phyloP scores from a whole-genome alignment of 2,113 vertebrate species.

The Planiliza haematocheilus region DNA sequence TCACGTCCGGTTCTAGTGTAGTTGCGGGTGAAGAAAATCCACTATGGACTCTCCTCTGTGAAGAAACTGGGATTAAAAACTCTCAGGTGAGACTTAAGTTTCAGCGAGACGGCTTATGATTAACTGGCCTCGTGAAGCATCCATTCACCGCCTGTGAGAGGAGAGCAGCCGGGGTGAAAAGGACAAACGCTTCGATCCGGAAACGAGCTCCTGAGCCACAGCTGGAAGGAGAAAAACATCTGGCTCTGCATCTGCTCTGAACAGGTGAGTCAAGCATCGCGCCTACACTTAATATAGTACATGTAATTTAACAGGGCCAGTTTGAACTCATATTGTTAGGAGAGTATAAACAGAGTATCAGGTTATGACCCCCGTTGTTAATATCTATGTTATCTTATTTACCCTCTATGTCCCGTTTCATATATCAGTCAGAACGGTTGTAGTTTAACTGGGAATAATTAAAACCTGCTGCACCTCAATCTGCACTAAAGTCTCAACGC shows the following conservation, averaged over 20 bases:
- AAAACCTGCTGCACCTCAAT: too few relatives aligned
- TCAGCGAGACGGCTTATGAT: conserved; percentile 3
- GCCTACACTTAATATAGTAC: background rate
- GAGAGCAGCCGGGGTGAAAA: background rate
- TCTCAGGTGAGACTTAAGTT: conserved; percentile 19
- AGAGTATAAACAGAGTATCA: too few relatives aligned
- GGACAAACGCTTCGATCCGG: background rate
- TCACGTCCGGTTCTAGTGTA: background rate
- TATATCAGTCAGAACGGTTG: too few relatives aligned
- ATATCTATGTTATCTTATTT: too few relatives aligned
- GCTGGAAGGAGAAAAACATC: background rate
- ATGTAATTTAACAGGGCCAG: background rate
- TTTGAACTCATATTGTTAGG: too few relatives aligned
- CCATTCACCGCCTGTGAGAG: background rate
- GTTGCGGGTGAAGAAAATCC: conserved; percentile 1
- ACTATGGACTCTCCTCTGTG: conserved; percentile 3
- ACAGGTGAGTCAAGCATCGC: conserved; percentile 28
- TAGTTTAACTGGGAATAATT: background rate
- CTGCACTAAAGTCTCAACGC: too few relatives aligned
- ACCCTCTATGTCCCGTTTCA: too few relatives aligned
- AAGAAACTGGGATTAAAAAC: conserved; percentile 11
- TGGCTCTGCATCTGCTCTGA: background rate
- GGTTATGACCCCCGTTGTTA: too few relatives aligned
- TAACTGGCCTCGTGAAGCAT: background rate
- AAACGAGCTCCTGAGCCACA: background rate